Evolutionary conservation across 2,888 invertebrate genomes (phyloP), one percentile per base, ranked within the genome.

Genomic region (Agapostemon virescens): DNA sequence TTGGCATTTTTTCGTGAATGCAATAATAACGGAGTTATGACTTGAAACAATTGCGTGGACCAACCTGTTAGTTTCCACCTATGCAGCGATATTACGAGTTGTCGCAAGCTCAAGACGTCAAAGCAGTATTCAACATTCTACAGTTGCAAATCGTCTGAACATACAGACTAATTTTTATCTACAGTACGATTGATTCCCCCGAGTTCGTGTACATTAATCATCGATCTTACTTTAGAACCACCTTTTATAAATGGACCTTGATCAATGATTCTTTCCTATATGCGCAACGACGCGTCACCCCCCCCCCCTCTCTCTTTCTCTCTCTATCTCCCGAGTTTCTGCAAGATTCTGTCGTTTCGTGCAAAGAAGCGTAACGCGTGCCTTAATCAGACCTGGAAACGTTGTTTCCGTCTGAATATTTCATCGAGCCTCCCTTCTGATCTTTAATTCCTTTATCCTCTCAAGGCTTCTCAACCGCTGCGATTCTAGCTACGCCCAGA

Each of bases 371-470:
- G 36, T 49, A 49, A 63, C n/a, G 20, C 23, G 77, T 58, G 68
- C 68, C 64, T 73, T 69, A 73, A 78, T 73, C 69, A 69, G 58
- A 58, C 49, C 67, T 61, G 68, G 74, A 71, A 69, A 68, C 69
- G 69, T 69, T 63, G 70, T 72, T 75, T 69, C 76, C 80, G 69
- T 58, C 58, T 80, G 76, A 81, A 76, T 80, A 80, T 81, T 81
- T 81, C 81, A 76, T 69, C 76, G 69, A 69, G 26, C 69, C 80
- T 15, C 30, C 45, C 72, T 33, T 52, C 74, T 55, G 69, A 81
- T 82, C 82, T 82, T 81, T 82, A 77, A 82, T 81, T 80, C 81
- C 77, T 71, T 64, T 71, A 74, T 71, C 74, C 74, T 79, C 82
- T 73, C 72, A 69, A 79, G 78, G 58, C 79, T 69, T 72, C 80